phyloP scores from a whole-genome alignment of 2,797 vertebrate genomes.

The Limnodromus scolopaceus region DNA sequence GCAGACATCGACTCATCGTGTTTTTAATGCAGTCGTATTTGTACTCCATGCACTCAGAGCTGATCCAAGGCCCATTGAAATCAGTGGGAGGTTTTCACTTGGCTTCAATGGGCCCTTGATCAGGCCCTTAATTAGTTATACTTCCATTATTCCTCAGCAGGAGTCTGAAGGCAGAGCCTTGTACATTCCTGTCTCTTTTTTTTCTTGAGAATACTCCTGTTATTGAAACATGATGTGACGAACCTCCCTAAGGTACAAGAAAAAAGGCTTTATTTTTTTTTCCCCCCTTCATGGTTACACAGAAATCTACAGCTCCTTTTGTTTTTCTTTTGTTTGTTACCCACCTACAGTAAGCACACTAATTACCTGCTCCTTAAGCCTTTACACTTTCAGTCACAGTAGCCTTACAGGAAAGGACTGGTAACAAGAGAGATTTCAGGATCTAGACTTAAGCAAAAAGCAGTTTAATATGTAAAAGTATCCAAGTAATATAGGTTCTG shows the following conservation, averaged over 20 bases:
- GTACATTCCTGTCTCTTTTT: background rate
- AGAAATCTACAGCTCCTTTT: constrained; percentile 15
- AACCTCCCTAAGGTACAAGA: background rate
- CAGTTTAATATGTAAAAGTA: background rate
- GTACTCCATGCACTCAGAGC: background rate
- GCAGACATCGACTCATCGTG: background rate
- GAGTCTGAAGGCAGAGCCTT: constrained; percentile 27
- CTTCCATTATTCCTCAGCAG: constrained; percentile 46
- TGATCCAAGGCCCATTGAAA: constrained; percentile 26
- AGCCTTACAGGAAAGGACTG: background rate
- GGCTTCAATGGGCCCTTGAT: constrained; percentile 32
- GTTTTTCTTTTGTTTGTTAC: background rate
- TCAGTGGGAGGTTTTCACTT: constrained; percentile 31
- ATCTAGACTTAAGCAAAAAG: background rate
- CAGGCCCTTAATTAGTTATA: constrained; percentile 36
- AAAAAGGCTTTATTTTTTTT: background rate
- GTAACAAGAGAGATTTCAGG: background rate
- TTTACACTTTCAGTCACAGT: background rate
- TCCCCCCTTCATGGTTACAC: background rate
- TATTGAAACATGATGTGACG: background rate
- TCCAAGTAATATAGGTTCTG: background rate
- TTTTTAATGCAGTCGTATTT: background rate
- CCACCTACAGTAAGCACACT: background rate
- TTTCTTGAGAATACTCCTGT: background rate
- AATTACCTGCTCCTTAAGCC: background rate